Base-by-base conservation (phyloP, 2,797 vertebrate species). In the Lemur catta region DNA sequence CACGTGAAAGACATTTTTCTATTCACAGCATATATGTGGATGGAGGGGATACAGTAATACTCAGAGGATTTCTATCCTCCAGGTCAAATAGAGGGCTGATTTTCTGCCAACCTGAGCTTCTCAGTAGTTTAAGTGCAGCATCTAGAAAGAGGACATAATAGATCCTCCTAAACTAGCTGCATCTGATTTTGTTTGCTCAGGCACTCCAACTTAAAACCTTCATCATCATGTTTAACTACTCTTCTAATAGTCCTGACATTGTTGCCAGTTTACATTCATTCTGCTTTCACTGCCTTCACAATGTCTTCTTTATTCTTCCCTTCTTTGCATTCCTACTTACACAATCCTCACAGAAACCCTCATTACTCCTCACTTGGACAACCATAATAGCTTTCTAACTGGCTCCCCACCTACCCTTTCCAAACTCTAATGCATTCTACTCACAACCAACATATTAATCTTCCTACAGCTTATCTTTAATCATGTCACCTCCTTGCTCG, bases 391-490 rank as follows among this genome's bases (percentile, higher is more conserved):
- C 59, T 95, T 87, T 69, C 46, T 79, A 80, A 48, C 5, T 63
- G 11, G 88, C 78, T 92, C 46, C 63, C 71, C 69, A 79, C 35
- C 69, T 59, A 52, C 72, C 18, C 24, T 81, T 57, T 72, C 59
- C 72, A 78, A 46, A 71, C 28, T 14, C 48, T 46, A 81, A 41
- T 33, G 38, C n/a, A 71, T 52, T 67, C 69, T 65, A 46, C 33
- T 91, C 28, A 65, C n/a, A 63, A 15, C 14, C 52, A 69, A 82
- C 46, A 30, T 46, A 84, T 85, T 84, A 43, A 81, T 92, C 48
- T 85, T 89, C 76, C 91, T 46, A 78, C 94, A 81, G 46, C 14
- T 65, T 94, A 72, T 84, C 71, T 94, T 92, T 82, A 93, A 76
- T 88, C 33, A n/a, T 59, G 35, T 85, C n/a, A 33, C 8, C 28